Conservation (phyloP, 2,888 invertebrate species). For the Hirtodrosophila alboralis region DNA sequence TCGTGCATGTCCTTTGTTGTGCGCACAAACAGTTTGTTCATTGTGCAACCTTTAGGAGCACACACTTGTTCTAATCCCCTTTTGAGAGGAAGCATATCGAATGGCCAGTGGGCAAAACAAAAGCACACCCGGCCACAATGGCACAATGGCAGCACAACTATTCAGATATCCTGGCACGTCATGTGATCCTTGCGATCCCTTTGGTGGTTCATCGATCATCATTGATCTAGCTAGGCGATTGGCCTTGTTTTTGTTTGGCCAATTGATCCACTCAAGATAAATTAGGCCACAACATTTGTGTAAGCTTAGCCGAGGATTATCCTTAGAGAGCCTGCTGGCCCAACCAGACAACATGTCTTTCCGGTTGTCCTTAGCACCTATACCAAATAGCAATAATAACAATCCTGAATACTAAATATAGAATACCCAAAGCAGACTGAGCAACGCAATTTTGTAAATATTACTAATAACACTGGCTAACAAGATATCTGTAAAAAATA, state of each 20-base stretch:
- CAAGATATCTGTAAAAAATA: too few species aligned
- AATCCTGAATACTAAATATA: slow-evolving; percentile 1
- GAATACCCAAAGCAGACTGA: slow-evolving; percentile 2
- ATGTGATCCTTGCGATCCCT: slow-evolving; percentile 30
- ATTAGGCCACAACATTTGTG: slow-evolving; percentile 77
- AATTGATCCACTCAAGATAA: slow-evolving; percentile 82
- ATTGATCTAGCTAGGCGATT: slow-evolving; percentile 26
- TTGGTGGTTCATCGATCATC: slow-evolving; percentile 28
- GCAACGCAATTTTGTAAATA: too few species aligned
- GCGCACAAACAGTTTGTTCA: slow-evolving; percentile 28
- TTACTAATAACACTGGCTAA: too few species aligned
- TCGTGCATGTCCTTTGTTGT: slow-evolving; percentile 69
- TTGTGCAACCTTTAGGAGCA: slow-evolving; percentile 73
- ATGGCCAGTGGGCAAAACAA: slow-evolving; percentile 60
- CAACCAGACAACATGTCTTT: slow-evolving; percentile 48
- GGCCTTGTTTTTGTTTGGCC: slow-evolving; percentile 29
- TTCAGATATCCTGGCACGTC: slow-evolving; percentile 47
- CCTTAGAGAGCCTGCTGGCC: slow-evolving; percentile 13
- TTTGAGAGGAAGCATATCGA: slow-evolving; percentile 23
- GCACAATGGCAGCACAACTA: slow-evolving; percentile 20
- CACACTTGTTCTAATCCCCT: slow-evolving; percentile 66
- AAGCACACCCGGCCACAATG: slow-evolving; percentile 71
- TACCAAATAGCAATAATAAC: background rate
- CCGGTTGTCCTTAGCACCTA: slow-evolving; percentile 44
- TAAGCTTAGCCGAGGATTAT: slow-evolving; percentile 54